These are phyloP conservation scores for Taurulus bubalis DNA, from an alignment of 2,113 vertebrate genomes.

Conservation along the genomic window DNA sequence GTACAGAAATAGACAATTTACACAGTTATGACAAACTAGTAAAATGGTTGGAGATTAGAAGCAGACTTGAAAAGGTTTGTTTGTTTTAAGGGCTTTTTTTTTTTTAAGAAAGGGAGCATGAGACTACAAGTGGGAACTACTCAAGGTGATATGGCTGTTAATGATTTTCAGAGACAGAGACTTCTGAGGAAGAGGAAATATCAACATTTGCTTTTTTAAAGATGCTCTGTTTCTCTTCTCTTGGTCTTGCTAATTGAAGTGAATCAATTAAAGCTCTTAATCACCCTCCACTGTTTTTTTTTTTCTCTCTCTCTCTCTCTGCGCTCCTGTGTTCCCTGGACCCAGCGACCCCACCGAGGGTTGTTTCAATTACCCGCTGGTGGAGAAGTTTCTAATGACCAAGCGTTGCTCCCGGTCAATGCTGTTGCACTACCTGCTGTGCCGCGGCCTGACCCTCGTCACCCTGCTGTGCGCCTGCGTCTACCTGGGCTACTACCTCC, in stretches of 20 bases:
- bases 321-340: background rate
- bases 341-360: slow-evolving; percentile 87
- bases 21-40: too few species aligned
- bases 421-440: slow-evolving; percentile 87
- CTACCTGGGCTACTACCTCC: slow-evolving; percentile 93
- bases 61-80: too few species aligned
- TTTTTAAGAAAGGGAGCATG: too few species aligned
- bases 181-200: background rate
- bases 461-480: slow-evolving; percentile 86
- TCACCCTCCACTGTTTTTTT: background rate
- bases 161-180: background rate
- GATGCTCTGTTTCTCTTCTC: background rate
- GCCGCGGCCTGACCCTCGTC: slow-evolving; percentile 84
- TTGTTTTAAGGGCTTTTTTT: too few species aligned
- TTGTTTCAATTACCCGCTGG: slow-evolving; percentile 92
- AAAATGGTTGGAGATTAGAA: too few species aligned
- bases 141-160: background rate
- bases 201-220: background rate
- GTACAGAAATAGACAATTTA: slow-evolving; percentile 34
- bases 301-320: background rate
- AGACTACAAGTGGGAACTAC: too few species aligned
- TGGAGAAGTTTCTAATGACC: slow-evolving; percentile 94
- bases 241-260: background rate
- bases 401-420: slow-evolving; percentile 86
- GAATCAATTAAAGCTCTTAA: background rate